Conservation (phyloP, 1,140 invertebrate genomes). For the Doryteuthis pealeii region DNA sequence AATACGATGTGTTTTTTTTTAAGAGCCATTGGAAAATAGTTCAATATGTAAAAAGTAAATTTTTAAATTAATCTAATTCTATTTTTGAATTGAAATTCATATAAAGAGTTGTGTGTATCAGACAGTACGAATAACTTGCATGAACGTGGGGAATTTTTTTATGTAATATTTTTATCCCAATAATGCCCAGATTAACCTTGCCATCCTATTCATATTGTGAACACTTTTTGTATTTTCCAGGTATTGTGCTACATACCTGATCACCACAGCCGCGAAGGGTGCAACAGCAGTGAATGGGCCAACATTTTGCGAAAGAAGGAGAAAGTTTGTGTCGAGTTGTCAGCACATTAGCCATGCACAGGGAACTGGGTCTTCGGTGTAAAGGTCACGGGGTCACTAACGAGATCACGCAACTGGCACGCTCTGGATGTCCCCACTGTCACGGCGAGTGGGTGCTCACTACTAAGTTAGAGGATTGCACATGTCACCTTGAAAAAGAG, state of each 20-base stretch:
- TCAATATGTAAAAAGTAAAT: too few species aligned
- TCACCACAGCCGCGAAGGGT: constrained; percentile 33
- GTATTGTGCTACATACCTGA: constrained; percentile 42
- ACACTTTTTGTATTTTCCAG: constrained; percentile 33
- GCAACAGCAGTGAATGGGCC: constrained; percentile 42
- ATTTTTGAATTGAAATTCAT: too few species aligned
- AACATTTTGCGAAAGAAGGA: constrained; percentile 35
- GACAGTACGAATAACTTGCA: too few species aligned
- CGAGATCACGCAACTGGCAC: constrained; percentile 48
- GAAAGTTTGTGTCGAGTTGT: constrained; percentile 54
- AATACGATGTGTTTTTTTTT: too few species aligned
- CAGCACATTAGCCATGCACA: constrained; percentile 53
- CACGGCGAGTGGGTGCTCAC: constrained; percentile 53
- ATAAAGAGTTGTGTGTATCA: too few species aligned
- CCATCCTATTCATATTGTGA: not conserved
- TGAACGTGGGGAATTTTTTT: too few species aligned
- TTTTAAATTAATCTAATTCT: too few species aligned
- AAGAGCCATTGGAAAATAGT: too few species aligned
- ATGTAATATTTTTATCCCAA: too few species aligned
- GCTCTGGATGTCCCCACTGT: constrained; percentile 49
- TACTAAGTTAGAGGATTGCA: constrained; percentile 32
- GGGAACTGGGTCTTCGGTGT: constrained; percentile 49
- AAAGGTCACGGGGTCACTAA: constrained; percentile 50
- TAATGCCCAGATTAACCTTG: not conserved
- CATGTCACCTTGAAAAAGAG: constrained; percentile 34